These are phyloP conservation scores for Prolemur simus DNA, from an alignment of 2,113 vertebrate genomes.

Conservation along the genomic window DNA sequence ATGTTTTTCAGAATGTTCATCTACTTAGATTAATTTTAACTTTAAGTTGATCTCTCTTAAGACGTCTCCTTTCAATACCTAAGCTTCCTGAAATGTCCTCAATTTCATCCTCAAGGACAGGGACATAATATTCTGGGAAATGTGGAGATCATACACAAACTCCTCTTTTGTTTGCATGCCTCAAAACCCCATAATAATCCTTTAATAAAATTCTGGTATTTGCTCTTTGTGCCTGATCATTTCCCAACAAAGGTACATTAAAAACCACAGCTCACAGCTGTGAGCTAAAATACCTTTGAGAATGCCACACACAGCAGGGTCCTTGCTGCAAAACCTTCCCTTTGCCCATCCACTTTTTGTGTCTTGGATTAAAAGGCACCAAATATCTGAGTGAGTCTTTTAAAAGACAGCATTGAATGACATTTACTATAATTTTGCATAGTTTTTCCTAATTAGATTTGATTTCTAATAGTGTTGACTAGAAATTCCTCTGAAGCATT, in stretches of 20 bases:
- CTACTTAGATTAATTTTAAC: neutral
- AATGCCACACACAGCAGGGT: neutral
- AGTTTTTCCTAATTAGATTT: neutral
- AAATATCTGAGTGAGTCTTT: neutral
- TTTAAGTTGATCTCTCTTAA: constrained; percentile 4
- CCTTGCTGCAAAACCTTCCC: neutral
- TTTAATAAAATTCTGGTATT: constrained; percentile 69
- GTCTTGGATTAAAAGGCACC: neutral
- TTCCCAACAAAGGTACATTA: constrained; percentile 73
- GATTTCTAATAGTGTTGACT: neutral
- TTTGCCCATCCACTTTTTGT: neutral
- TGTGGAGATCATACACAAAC: neutral
- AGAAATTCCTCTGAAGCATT: neutral
- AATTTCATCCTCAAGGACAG: constrained; percentile 43
- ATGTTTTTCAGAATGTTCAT: neutral
- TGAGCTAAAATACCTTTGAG: neutral
- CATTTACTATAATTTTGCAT: neutral
- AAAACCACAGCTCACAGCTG: constrained; percentile 61
- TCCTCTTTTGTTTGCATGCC: neutral
- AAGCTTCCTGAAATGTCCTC: constrained; percentile 20
- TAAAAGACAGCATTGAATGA: neutral
- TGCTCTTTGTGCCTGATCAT: constrained; percentile 61
- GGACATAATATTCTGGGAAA: constrained; percentile 49
- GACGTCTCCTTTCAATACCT: neutral
- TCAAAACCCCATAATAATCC: constrained; percentile 59